Percentiles rank a stretch among this genome's conserved stretches.
phyloP scores from a whole-genome alignment of 2,113 vertebrate genomes.

The Puntigrus tetrazona region DNA sequence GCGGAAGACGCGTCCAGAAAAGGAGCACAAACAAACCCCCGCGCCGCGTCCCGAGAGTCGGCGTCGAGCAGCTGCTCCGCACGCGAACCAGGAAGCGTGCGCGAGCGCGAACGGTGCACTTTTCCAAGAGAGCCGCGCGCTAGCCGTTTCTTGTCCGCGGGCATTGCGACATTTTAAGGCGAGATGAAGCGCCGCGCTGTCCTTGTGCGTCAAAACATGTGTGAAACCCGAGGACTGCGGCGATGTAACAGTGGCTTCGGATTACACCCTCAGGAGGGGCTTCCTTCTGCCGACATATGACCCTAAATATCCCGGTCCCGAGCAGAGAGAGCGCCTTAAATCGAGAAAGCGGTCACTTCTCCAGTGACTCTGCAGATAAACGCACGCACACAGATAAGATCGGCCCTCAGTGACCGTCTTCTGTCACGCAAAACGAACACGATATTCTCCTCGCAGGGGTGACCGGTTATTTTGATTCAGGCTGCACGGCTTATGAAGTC shows the following conservation, averaged over 20 bases:
- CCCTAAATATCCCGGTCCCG: not conserved
- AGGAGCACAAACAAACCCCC: conserved; percentile 5
- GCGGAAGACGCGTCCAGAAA: conserved; percentile 12
- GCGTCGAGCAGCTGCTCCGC: not conserved
- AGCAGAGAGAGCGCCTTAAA: not conserved
- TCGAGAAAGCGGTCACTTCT: not conserved
- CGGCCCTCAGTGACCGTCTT: not conserved
- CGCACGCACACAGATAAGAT: not conserved
- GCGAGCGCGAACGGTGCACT: not conserved
- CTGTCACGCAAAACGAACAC: not conserved
- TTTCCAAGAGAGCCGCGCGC: not conserved
- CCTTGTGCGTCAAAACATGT: not conserved
- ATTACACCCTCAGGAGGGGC: conserved; percentile 24
- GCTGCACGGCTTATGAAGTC: not conserved
- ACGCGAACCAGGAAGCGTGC: conserved; percentile 23
- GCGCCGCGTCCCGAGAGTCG: not conserved
- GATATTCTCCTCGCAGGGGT: not conserved
- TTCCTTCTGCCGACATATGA: not conserved
- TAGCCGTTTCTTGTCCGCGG: not conserved
- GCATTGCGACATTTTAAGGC: not conserved
- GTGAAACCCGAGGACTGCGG: not conserved
- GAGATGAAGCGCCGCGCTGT: not conserved
- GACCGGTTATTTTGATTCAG: not conserved
- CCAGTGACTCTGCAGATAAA: not conserved
- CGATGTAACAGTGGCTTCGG: conserved; percentile 12